Evolutionary conservation across 2,888 invertebrate species (phyloP), one percentile per base, ranked within the genome.

Genomic region (Sinelater perroti): DNA sequence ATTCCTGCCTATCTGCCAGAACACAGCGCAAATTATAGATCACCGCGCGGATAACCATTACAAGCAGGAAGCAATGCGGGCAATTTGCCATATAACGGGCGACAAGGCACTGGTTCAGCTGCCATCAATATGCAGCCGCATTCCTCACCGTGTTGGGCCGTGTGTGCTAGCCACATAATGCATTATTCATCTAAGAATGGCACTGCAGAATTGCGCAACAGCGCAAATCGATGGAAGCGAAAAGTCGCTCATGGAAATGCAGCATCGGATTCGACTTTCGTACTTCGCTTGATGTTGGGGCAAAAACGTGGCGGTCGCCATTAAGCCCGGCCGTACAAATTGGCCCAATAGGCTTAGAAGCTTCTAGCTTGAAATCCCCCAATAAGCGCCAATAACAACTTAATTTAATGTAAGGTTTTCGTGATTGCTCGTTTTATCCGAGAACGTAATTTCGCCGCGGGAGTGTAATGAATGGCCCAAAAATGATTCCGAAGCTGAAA

Each of bases 361-460:
- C 40, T 40, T 40, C 24, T 8, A 14, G 40, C 40, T 40, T 24
- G 7, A 40, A 40, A 40, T 40, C 40, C 40, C 40, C 13, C 40
- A 40, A 40, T 40, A 40, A 40, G 24, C 40, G 40, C 40, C 40
- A 40, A 40, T 40, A 40, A 40, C 40, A 40, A 40, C 40, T 24
- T 40, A 40, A 40, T 40, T 40, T 40, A 40, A 40, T 40, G 40
- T 40, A 40, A 40, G 24, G 40, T 16, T 40, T 40, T 40, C 40
- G 8, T 7, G 40, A 40, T 40, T 40, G 40, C 40, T 24, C 14
- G 21, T 16, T 40, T 35, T 40, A 11, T 40, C 40, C 40, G n/a
- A n/a, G n/a, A n/a, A n/a, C n/a, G n/a, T n/a, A n/a, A n/a, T n/a
- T n/a, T n/a, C n/a, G n/a, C n/a, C n/a, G n/a, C n/a, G n/a, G n/a